Percentiles rank a stretch among this genome's conserved stretches.
phyloP scores from a whole-genome alignment of 2,888 invertebrate genomes.

The Arrhopalites spinosus region DNA sequence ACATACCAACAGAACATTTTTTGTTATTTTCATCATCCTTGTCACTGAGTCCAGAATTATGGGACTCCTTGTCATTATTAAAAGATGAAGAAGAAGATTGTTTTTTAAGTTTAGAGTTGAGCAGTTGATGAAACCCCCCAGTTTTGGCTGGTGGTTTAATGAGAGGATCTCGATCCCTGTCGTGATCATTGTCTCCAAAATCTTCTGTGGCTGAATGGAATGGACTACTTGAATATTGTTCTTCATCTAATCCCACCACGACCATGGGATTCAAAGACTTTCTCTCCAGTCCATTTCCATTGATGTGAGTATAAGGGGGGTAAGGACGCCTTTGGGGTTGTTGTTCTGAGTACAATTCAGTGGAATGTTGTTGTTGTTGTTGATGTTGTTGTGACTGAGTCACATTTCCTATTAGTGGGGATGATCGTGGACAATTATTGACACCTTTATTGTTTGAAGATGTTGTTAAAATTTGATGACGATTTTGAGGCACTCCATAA shows the following conservation, averaged over 20 bases:
- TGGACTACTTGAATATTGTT: conserved; percentile 52
- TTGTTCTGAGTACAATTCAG: neutral
- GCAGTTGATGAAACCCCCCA: conserved; percentile 53
- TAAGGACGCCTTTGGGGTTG: neutral
- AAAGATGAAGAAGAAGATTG: neutral
- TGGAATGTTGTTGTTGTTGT: neutral
- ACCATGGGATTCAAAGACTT: conserved; percentile 26
- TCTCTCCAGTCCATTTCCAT: neutral
- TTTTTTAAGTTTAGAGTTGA: conserved; percentile 37
- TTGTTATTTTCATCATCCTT: conserved; percentile 20
- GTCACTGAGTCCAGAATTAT: neutral
- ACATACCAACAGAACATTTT: conserved; percentile 66
- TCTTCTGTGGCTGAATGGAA: conserved; percentile 55
- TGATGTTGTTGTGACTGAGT: neutral
- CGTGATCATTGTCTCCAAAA: conserved; percentile 47
- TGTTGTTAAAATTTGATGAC: neutral
- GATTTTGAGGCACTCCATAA: conserved; percentile 23
- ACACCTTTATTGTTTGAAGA: neutral
- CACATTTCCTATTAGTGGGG: neutral
- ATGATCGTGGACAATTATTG: neutral
- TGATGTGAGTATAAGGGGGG: neutral
- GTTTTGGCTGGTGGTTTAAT: conserved; percentile 51
- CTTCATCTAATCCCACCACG: conserved; percentile 43
- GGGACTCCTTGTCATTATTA: neutral
- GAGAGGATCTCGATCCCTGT: conserved; percentile 51